Evolutionary conservation across 2,113 vertebrate species (phyloP).

Genomic region (Barbus barbus): DNA sequence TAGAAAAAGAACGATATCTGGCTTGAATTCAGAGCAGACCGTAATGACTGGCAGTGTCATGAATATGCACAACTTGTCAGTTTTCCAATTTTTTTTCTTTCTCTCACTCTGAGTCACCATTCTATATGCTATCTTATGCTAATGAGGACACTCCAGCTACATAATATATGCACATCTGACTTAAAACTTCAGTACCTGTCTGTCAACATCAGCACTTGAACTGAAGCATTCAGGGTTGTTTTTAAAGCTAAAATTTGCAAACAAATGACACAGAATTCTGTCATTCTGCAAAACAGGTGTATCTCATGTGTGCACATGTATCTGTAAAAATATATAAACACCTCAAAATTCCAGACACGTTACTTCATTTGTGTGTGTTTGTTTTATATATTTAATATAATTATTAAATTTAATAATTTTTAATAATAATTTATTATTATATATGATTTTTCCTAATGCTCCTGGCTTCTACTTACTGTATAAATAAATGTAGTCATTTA

Average conservation of each 20-base stretch:
- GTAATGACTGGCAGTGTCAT: not conserved
- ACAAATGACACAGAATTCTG: not conserved
- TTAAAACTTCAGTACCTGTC: conserved; percentile 58
- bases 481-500: too few relatives aligned
- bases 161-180: conserved; percentile 53
- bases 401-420: too few relatives aligned
- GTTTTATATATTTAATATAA: not conserved
- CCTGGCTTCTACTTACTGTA: too few relatives aligned
- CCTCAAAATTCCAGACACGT: not conserved
- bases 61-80: conserved; percentile 9
- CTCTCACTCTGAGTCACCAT: conserved; percentile 54
- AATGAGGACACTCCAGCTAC: conserved; percentile 55
- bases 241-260: not conserved
- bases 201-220: not conserved
- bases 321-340: not conserved
- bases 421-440: not conserved
- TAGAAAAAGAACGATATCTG: not conserved
- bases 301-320: not conserved
- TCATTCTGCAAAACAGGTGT: not conserved
- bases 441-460: not conserved
- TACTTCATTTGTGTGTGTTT: not conserved
- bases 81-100: not conserved
- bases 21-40: not conserved
- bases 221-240: not conserved
- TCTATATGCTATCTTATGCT: conserved; percentile 50